A percentile compares a stretch with the other conserved stretches of the same genome.
phyloP scores from a whole-genome alignment of 2,888 invertebrate genomes.

The Druceiella hillmani region DNA sequence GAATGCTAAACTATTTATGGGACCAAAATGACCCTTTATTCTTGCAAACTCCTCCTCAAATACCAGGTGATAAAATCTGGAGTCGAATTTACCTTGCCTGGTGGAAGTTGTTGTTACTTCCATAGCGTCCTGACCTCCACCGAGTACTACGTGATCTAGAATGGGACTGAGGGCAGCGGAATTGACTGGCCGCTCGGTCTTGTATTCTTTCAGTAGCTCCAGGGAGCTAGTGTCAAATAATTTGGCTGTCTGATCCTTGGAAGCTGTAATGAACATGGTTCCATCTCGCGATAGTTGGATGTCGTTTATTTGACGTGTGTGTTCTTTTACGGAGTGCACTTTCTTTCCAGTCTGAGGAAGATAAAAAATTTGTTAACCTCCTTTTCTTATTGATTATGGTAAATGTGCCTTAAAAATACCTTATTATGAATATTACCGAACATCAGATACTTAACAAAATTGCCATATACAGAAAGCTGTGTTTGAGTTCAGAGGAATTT shows the following conservation, averaged over 20 bases:
- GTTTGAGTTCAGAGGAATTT: too few species aligned
- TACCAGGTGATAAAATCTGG: constrained; percentile 87
- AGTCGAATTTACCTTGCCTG: constrained; percentile 95
- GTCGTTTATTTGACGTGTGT: constrained; percentile 86
- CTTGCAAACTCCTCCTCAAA: constrained; percentile 97
- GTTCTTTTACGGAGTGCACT: constrained; percentile 72
- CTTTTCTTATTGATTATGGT: too few species aligned
- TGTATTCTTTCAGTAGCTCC: constrained; percentile 87
- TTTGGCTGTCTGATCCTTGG: constrained; percentile 94
- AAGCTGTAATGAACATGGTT: constrained; percentile 95
- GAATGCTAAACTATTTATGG: constrained; percentile 97
- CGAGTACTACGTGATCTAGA: constrained; percentile 92
- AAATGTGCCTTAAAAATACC: too few species aligned
- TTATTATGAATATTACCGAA: too few species aligned
- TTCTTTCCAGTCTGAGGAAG: constrained; percentile 71
- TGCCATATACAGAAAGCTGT: too few species aligned
- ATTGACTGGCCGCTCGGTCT: constrained; percentile 96
- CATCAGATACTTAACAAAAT: too few species aligned
- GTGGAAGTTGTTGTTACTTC: constrained; percentile 95
- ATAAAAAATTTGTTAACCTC: constrained; percentile 14
- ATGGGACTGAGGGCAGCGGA: constrained; percentile 96
- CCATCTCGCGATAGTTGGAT: constrained; percentile 93
- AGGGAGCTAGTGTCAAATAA: constrained; percentile 87
- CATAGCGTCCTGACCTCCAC: constrained; percentile 99
- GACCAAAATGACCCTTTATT: constrained; percentile 99